These are phyloP conservation scores for Aphelenchoides fujianensis DNA, from an alignment of 1,140 invertebrate species.

Conservation along the genomic window DNA sequence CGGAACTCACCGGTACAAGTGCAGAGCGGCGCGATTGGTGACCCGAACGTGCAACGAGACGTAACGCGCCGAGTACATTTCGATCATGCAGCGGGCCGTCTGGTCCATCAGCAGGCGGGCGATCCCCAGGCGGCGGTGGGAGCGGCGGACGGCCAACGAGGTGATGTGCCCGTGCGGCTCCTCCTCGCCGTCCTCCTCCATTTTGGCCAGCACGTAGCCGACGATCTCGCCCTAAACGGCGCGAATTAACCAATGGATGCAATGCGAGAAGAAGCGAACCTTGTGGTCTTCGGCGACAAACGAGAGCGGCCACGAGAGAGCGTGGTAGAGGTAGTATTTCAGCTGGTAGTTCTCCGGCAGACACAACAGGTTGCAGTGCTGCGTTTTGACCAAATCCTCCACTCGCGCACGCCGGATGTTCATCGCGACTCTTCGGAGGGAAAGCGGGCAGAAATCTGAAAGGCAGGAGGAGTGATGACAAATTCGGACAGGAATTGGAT, in stretches of 20 bases:
- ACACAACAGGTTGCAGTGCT: constrained; percentile 97
- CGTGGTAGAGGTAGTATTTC: constrained; percentile 97
- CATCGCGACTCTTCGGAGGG: no score
- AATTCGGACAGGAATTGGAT: no score
- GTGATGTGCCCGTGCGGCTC: constrained; percentile 99
- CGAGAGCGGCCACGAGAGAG: constrained; percentile 94
- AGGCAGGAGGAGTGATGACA: no score
- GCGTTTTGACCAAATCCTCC: constrained; percentile 97
- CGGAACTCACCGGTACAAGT: constrained; percentile 78
- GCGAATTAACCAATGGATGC: constrained; percentile 4
- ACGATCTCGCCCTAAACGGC: constrained; percentile 75
- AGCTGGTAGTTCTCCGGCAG: constrained; percentile 99
- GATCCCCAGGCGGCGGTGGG: constrained; percentile 78
- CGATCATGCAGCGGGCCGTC: constrained; percentile 73
- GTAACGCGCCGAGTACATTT: constrained; percentile 70
- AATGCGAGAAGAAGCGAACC: constrained; percentile 42
- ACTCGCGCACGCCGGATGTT: constrained; percentile 52
- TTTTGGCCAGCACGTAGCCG: constrained; percentile 96
- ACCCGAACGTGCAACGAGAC: constrained; percentile 95
- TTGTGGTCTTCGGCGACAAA: constrained; percentile 99
- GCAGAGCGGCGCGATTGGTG: constrained; percentile 94
- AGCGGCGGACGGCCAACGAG: constrained; percentile 74
- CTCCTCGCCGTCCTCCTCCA: constrained; percentile 87
- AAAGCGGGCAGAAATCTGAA: no score
- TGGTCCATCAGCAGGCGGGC: constrained; percentile 98